Percentiles rank a stretch among this genome's conserved stretches.
phyloP scores from a whole-genome alignment of 2,113 vertebrate genomes.

The Notothenia rossii region DNA sequence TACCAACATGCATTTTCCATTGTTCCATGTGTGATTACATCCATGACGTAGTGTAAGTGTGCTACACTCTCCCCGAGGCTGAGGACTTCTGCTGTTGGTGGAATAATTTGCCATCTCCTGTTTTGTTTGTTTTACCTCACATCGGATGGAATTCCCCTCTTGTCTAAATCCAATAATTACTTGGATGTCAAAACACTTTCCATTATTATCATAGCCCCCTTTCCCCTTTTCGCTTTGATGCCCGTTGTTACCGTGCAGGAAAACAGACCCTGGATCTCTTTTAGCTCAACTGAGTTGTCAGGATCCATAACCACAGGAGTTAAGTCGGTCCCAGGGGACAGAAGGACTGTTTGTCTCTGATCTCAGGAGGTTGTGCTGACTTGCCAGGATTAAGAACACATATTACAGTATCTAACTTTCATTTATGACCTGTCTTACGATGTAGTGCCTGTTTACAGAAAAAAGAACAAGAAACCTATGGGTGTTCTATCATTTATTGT shows the following conservation, averaged over 20 bases:
- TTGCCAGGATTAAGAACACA: conserved; percentile 57
- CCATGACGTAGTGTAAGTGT: conserved; percentile 74
- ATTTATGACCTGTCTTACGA: conserved; percentile 24
- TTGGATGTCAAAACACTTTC: conserved; percentile 82
- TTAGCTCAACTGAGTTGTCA: conserved; percentile 65
- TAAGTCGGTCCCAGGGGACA: conserved; percentile 39
- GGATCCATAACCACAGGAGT: conserved; percentile 54
- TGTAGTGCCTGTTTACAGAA: conserved; percentile 31
- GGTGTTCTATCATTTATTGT: not conserved
- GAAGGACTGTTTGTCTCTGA: conserved; percentile 52
- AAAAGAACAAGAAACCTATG: not conserved
- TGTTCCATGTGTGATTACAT: conserved; percentile 67
- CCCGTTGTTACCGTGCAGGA: conserved; percentile 53
- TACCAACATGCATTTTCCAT: conserved; percentile 71
- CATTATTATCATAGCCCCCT: conserved; percentile 63
- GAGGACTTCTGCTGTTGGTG: conserved; percentile 65
- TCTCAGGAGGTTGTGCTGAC: conserved; percentile 58
- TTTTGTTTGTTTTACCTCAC: conserved; percentile 74
- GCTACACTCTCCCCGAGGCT: conserved; percentile 43
- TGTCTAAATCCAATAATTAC: conserved; percentile 85
- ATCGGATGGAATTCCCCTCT: conserved; percentile 79
- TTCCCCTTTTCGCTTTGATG: conserved; percentile 66
- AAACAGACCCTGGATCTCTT: conserved; percentile 50
- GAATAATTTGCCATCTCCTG: conserved; percentile 69
- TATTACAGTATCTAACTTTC: conserved; percentile 27